phyloP scores from a whole-genome alignment of 2,113 vertebrate species.

The Thymallus thymallus region DNA sequence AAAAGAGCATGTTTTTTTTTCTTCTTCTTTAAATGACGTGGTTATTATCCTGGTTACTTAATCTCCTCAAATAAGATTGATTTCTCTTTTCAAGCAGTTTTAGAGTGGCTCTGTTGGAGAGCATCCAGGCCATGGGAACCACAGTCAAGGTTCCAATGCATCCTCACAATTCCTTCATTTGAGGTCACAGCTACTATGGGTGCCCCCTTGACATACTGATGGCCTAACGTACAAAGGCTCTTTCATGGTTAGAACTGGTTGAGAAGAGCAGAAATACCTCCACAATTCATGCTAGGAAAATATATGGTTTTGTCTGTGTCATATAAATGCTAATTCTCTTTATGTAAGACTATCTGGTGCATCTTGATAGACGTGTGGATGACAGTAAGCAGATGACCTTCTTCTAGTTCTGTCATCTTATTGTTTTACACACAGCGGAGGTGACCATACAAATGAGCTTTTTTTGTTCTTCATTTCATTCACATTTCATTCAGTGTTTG shows the following conservation, averaged over 20 bases:
- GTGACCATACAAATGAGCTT: neutral
- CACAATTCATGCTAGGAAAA: constrained; percentile 44
- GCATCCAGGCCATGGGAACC: constrained; percentile 65
- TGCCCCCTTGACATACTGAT: constrained; percentile 62
- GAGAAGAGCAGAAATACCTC: constrained; percentile 37
- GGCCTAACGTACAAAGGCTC: constrained; percentile 57
- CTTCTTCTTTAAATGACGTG: constrained; percentile 63
- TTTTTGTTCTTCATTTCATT: neutral
- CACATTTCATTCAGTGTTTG: neutral
- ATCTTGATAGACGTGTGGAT: constrained; percentile 5
- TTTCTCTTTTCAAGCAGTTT: constrained; percentile 67
- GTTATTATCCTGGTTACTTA: constrained; percentile 74
- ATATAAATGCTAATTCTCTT: constrained; percentile 22
- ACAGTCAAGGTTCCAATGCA: constrained; percentile 50
- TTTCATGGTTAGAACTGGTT: constrained; percentile 61
- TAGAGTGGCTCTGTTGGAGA: constrained; percentile 58
- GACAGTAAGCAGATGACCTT: neutral
- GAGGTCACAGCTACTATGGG: constrained; percentile 61
- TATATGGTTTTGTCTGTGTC: constrained; percentile 21
- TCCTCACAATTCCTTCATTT: constrained; percentile 64
- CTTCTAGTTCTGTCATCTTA: neutral
- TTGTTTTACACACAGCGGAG: neutral
- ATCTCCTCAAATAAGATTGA: constrained; percentile 75
- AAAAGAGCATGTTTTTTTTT: constrained; percentile 48
- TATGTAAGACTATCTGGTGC: neutral